phyloP scores from a whole-genome alignment of 2,888 invertebrate genomes.

The Megalurothrips usitatus region DNA sequence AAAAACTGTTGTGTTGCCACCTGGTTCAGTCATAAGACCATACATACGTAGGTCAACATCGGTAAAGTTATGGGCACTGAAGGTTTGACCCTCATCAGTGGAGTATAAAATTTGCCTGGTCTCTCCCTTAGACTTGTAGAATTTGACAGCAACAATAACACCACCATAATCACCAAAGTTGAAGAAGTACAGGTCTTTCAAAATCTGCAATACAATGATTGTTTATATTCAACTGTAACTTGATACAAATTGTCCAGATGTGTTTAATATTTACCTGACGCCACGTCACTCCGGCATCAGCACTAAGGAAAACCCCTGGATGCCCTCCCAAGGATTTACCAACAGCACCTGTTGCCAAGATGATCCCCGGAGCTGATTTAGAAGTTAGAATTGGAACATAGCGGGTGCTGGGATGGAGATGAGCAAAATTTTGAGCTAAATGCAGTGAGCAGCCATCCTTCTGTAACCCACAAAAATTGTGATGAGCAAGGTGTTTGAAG shows the following conservation, averaged over 20 bases:
- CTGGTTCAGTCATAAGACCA: conserved; percentile 88
- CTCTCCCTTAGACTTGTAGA: conserved; percentile 69
- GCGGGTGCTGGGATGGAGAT: conserved; percentile 73
- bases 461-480: conserved; percentile 36
- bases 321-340: conserved; percentile 74
- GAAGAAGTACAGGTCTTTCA: conserved; percentile 77
- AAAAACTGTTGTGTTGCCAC: conserved; percentile 87
- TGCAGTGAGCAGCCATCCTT: conserved; percentile 74
- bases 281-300: conserved; percentile 81
- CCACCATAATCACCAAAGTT: conserved; percentile 91
- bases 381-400: conserved; percentile 74
- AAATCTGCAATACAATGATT: conserved; percentile 44
- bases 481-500: not conserved
- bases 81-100: conserved; percentile 77
- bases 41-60: conserved; percentile 74
- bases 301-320: conserved; percentile 72
- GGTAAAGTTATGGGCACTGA: conserved; percentile 68
- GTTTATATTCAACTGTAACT: not conserved
- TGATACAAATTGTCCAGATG: conserved; percentile 2
- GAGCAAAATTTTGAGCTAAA: conserved; percentile 79
- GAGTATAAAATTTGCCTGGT: conserved; percentile 79
- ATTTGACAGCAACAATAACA: conserved; percentile 76
- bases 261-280: conserved; percentile 54
- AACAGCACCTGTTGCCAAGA: conserved; percentile 79
- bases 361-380: conserved; percentile 81